phyloP scores from a whole-genome alignment of 2,888 invertebrate genomes.

The Stenurella melanura region DNA sequence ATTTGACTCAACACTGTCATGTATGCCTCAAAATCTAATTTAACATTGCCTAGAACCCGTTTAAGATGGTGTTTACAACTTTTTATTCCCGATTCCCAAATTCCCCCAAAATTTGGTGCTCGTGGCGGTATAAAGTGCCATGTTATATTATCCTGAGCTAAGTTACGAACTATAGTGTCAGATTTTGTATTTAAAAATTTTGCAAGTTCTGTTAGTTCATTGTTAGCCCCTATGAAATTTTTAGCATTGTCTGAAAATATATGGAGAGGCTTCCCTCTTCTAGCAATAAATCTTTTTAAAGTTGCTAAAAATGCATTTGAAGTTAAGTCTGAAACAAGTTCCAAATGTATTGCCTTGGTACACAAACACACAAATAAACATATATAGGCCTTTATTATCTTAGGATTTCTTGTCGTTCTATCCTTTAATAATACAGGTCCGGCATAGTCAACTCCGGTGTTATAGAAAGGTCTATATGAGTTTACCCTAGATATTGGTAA shows the following conservation, averaged over 20 bases:
- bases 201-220: neutral
- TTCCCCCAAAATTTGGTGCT: too few relatives aligned
- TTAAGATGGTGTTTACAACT: too few relatives aligned
- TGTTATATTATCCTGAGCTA: neutral
- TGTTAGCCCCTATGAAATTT: neutral
- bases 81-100: too few relatives aligned
- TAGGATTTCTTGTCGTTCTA: neutral
- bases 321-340: neutral
- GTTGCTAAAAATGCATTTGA: neutral
- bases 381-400: neutral
- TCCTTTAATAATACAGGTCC: neutral
- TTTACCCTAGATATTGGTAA: neutral
- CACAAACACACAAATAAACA: constrained; percentile 5
- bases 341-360: neutral
- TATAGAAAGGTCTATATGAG: neutral
- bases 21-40: too few relatives aligned
- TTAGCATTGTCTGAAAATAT: neutral
- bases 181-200: neutral
- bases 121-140: constrained; percentile 2
- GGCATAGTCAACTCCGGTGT: neutral
- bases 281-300: neutral
- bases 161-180: neutral
- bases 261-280: neutral
- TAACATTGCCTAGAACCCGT: too few relatives aligned
- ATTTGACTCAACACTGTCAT: too few relatives aligned